Conservation (phyloP, 2,888 invertebrate genomes). For the Allygus modestus region DNA sequence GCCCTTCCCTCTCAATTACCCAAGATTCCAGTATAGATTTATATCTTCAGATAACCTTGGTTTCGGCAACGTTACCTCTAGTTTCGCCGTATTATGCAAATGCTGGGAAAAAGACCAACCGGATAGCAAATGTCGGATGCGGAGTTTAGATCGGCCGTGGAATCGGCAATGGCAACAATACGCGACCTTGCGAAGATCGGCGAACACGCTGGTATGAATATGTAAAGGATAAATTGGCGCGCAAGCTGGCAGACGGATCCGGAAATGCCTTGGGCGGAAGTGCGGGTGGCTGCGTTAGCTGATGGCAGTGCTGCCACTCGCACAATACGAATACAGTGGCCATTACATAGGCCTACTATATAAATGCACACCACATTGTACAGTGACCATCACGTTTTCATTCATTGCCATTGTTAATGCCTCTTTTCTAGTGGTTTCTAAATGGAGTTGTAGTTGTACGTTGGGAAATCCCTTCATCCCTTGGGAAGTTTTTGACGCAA, state of each 20-base stretch:
- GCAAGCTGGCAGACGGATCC: slow-evolving; percentile 46
- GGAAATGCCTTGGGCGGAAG: slow-evolving; percentile 42
- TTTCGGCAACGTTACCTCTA: slow-evolving; percentile 4
- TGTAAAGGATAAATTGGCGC: slow-evolving; percentile 55
- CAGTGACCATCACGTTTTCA: slow-evolving; percentile 29
- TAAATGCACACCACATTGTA: slow-evolving; percentile 41
- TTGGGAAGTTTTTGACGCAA: too few species aligned
- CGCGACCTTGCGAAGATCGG: slow-evolving; percentile 30
- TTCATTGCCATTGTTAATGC: slow-evolving; percentile 37
- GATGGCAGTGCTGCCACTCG: slow-evolving; percentile 46
- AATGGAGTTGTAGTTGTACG: not conserved
- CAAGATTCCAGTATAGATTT: too few species aligned
- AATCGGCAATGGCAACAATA: slow-evolving; percentile 40
- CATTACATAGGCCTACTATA: slow-evolving; percentile 52
- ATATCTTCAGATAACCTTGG: not conserved
- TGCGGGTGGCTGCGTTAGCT: slow-evolving; percentile 47
- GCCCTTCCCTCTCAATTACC: too few species aligned
- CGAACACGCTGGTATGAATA: slow-evolving; percentile 43
- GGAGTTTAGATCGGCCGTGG: slow-evolving; percentile 26
- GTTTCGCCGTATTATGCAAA: not conserved
- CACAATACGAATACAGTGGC: slow-evolving; percentile 40
- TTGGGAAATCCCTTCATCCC: not conserved
- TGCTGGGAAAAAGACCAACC: slow-evolving; percentile 6
- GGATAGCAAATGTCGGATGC: slow-evolving; percentile 29
- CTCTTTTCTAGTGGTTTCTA: not conserved